Evolutionary conservation across 2,797 vertebrate genomes (phyloP).

Genomic region (Peromyscus melanophrys): DNA sequence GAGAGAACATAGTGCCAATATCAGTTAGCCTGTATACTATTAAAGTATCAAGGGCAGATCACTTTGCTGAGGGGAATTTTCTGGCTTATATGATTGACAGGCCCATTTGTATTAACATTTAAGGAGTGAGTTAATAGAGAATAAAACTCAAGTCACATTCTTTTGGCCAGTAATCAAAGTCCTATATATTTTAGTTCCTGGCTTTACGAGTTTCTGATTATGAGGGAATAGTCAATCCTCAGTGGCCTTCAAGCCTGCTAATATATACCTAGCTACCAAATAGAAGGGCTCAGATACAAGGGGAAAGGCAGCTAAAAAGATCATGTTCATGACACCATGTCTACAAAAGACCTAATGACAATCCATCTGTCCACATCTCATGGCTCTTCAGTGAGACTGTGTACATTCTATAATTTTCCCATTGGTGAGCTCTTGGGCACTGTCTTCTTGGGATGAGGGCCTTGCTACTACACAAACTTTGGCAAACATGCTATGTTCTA

Average conservation of each 20-base stretch:
- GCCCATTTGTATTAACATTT: not conserved
- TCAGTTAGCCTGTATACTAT: no score
- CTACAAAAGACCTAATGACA: slow-evolving; percentile 71
- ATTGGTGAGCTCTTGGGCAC: slow-evolving; percentile 60
- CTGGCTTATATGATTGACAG: not conserved
- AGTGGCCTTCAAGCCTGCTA: not conserved
- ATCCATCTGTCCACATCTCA: slow-evolving; percentile 75
- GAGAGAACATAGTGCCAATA: not conserved
- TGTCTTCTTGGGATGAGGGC: slow-evolving; percentile 38
- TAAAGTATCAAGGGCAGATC: not conserved
- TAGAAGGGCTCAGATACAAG: slow-evolving; percentile 66
- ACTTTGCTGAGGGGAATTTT: not conserved
- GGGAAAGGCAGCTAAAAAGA: slow-evolving; percentile 61
- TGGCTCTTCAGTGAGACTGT: slow-evolving; percentile 59
- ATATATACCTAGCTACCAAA: not conserved
- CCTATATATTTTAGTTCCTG: not conserved
- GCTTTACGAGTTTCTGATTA: not conserved
- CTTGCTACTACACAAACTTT: not conserved
- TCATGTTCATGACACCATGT: slow-evolving; percentile 76
- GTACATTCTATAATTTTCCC: slow-evolving; percentile 66
- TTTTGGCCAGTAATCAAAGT: not conserved
- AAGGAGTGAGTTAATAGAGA: not conserved
- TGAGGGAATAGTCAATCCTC: not conserved
- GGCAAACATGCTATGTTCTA: not conserved
- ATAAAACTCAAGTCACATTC: not conserved